These are phyloP conservation scores for Ylistrum balloti DNA, from an alignment of 1,140 invertebrate genomes.

Conservation along the genomic window DNA sequence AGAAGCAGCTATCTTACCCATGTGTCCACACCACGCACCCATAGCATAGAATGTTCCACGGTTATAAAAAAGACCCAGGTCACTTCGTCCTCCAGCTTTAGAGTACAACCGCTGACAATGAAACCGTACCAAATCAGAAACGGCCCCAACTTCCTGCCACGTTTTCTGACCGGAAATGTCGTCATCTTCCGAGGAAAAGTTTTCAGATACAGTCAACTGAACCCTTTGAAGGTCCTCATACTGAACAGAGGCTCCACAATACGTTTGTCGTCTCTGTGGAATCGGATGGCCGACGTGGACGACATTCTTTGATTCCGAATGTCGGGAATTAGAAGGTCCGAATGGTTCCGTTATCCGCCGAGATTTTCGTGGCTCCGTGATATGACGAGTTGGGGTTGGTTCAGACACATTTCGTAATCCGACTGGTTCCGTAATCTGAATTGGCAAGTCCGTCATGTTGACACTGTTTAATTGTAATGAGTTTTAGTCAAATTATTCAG, in stretches of 20 bases:
- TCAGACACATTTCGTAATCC: neutral
- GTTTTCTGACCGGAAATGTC: neutral
- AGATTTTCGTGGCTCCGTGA: neutral
- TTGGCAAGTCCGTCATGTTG: neutral
- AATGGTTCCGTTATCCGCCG: neutral
- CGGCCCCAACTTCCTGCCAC: slow-evolving; percentile 59
- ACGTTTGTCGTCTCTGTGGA: neutral
- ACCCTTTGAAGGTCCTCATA: neutral
- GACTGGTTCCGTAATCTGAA: neutral
- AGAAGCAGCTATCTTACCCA: slow-evolving; percentile 59
- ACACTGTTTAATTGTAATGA: too few relatives aligned
- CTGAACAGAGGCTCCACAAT: neutral
- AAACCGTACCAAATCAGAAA: slow-evolving; percentile 44
- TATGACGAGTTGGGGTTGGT: neutral
- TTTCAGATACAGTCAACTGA: neutral
- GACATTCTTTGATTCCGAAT: neutral
- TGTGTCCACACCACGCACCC: slow-evolving; percentile 67
- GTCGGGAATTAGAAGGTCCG: neutral
- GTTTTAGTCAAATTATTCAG: too few relatives aligned
- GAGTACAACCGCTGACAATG: slow-evolving; percentile 64
- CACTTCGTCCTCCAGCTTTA: slow-evolving; percentile 49
- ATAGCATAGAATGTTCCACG: slow-evolving; percentile 65
- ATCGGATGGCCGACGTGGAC: neutral
- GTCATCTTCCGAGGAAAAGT: neutral
- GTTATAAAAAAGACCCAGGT: slow-evolving; percentile 64